phyloP scores from a whole-genome alignment of 1,140 invertebrate genomes.

The Matsumurasca onukii region DNA sequence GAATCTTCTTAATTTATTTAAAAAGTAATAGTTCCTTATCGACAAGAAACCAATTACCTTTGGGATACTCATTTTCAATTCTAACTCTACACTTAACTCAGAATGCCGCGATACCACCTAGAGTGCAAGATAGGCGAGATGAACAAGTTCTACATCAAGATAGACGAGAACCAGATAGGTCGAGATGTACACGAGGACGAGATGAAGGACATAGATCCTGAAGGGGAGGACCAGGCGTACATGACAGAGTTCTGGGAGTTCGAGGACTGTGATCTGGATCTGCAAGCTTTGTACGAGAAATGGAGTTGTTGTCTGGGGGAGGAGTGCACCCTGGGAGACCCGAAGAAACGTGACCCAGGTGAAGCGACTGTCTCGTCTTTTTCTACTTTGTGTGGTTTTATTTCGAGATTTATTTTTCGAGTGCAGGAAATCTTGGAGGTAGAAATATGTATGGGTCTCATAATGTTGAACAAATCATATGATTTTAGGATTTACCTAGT shows the following conservation, averaged over 20 bases:
- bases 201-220: background rate
- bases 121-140: background rate
- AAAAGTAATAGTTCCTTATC: no score
- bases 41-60: no score
- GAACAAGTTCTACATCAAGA: background rate
- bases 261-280: background rate
- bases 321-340: background rate
- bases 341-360: constrained; percentile 5
- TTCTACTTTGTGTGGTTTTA: no score
- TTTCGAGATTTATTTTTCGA: no score
- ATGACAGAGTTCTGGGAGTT: background rate
- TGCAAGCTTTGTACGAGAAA: background rate
- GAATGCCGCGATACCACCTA: background rate
- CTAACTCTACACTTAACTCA: no score
- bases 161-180: background rate
- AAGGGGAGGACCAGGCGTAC: background rate
- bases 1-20: background rate
- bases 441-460: no score
- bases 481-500: no score
- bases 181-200: background rate
- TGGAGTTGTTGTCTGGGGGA: background rate
- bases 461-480: no score
- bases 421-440: background rate
- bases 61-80: no score
- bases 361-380: background rate